Evolutionary conservation across 2,888 invertebrate genomes (phyloP), one percentile per base, ranked within the genome.

Genomic region (Cerceris rybyensis): DNA sequence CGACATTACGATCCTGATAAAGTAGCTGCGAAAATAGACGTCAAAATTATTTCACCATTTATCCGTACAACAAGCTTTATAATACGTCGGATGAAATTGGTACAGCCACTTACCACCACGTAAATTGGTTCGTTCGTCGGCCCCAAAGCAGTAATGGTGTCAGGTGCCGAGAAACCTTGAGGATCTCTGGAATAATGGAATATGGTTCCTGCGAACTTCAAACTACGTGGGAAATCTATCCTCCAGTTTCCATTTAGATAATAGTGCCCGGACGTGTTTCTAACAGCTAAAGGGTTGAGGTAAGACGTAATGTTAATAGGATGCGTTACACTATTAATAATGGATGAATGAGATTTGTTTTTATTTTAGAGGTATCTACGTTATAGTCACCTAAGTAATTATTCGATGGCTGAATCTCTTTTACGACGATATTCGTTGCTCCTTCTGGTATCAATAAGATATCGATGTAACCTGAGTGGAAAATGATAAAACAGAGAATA

Each of bases 231-330:
- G 91, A 97, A 97, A 93, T 98, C 97, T 89, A 99, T 98, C 90
- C 96, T 95, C 96, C 98, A 98, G 91, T 98, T 96, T 0, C 99
- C 99, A 92, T 99, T 99, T 66, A 99, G 93, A 91, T 98, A 98
- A 92, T 97, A 99, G 86, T 96, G 94, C 5, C 96, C 97, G 60
- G 96, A 94, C 70, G 95, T 94, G 92, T 98, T 97, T 82, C 98
- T 95, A 63, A 98, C 94, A 6, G 98, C 98, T 96, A 91, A n/a
- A 66, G 9, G 42, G 65, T 71, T 14, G 14, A 70, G 70, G 50
- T 8, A 11, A 46, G 5, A 50, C 17, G 55, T 16, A 55, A 55
- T 17, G 28, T 55, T 17, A 55, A 55, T 16, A 7, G 13, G 52
- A 14, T 52, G n/a, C 14, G 13, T 13, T 7, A 7, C n/a, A 59